These are phyloP conservation scores for Heliornis fulica DNA, from an alignment of 2,113 vertebrate species.

Conservation along the genomic window DNA sequence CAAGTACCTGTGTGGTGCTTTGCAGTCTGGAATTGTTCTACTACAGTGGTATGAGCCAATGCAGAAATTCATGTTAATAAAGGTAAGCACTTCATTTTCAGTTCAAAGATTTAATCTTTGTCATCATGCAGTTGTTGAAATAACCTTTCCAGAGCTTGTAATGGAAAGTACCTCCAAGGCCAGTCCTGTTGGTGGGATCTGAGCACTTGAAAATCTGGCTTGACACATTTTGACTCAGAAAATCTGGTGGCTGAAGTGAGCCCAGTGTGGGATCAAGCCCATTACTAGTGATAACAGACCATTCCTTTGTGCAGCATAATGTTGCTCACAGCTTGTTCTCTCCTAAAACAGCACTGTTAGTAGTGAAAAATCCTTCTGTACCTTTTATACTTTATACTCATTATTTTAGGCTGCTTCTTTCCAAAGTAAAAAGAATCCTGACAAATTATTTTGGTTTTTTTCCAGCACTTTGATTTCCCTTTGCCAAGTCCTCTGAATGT, in stretches of 20 bases:
- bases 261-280: neutral
- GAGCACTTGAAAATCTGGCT: neutral
- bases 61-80: constrained; percentile 99
- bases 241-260: neutral
- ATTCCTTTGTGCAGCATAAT: neutral
- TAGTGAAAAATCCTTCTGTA: fast-evolving
- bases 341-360: neutral
- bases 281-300: neutral
- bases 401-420: neutral
- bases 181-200: neutral
- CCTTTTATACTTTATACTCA: fast-evolving
- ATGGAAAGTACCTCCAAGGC: neutral
- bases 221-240: neutral
- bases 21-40: constrained; percentile 95
- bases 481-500: constrained; percentile 93
- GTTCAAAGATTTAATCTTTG: neutral
- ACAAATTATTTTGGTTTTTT: neutral
- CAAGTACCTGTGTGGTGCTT: constrained; percentile 94
- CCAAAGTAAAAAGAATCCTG: neutral
- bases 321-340: neutral
- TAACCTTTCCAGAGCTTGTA: neutral
- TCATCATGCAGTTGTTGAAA: neutral
- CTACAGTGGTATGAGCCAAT: constrained; percentile 99
- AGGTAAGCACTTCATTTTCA: constrained; percentile 73
- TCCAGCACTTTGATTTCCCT: constrained; percentile 97